A percentile compares a stretch with the other conserved stretches of the same genome.
Conservation (phyloP, 2,888 invertebrate species). For the Rosalia funebris region DNA sequence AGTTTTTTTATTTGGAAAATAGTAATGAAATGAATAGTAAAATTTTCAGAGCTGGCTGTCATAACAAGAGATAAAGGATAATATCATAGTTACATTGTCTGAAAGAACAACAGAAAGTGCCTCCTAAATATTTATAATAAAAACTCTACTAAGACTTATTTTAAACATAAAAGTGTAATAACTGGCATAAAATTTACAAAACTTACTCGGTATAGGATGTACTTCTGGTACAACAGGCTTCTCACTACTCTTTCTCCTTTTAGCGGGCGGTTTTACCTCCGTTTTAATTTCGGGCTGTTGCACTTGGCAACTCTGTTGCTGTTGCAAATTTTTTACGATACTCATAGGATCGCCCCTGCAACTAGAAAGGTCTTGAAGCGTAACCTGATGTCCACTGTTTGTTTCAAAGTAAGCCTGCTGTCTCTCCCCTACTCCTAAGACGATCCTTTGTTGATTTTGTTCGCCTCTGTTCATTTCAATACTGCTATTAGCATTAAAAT, state of each 20-base stretch:
- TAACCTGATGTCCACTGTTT: conserved; percentile 68
- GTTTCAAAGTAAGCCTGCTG: conserved; percentile 76
- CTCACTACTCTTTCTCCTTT: conserved; percentile 71
- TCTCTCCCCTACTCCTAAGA: conserved; percentile 66
- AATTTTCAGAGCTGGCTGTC: too few relatives aligned
- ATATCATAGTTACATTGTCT: too few relatives aligned
- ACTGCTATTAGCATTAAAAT: conserved; percentile 63
- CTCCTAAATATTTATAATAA: too few relatives aligned
- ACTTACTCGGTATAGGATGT: conserved; percentile 44
- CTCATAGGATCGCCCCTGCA: conserved; percentile 81
- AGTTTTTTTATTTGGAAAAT: too few relatives aligned
- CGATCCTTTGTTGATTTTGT: conserved; percentile 42
- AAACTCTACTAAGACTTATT: too few relatives aligned
- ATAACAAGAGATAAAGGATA: too few relatives aligned
- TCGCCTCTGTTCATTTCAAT: conserved; percentile 52
- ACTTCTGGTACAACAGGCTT: conserved; percentile 64
- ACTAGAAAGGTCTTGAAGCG: conserved; percentile 77
- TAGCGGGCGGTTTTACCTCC: conserved; percentile 59
- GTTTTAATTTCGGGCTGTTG: conserved; percentile 59
- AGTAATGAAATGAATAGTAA: too few relatives aligned
- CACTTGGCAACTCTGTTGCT: conserved; percentile 58
- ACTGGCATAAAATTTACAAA: too few relatives aligned
- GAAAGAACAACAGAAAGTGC: too few relatives aligned
- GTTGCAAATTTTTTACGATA: conserved; percentile 75
- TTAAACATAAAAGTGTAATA: too few relatives aligned